Conservation (phyloP, 2,113 vertebrate genomes). For the Otus sunia region DNA sequence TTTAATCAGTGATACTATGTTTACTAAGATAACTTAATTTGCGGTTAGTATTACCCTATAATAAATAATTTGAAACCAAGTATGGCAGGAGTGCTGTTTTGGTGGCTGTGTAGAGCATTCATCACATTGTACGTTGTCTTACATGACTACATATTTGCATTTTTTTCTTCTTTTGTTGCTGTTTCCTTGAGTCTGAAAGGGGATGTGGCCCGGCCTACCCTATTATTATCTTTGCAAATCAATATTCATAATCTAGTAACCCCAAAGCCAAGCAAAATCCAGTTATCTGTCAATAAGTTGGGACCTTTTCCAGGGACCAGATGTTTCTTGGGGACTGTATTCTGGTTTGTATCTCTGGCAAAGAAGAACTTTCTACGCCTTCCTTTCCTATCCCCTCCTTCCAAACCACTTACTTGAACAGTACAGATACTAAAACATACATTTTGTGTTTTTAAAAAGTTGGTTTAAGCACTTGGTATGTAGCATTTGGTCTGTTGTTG, state of each 20-base stretch:
- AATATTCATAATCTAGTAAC: slow-evolving; percentile 56
- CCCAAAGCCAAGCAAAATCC: slow-evolving; percentile 52
- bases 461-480: not conserved
- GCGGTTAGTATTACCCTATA: not conserved
- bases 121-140: not conserved
- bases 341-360: slow-evolving; percentile 28
- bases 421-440: not conserved
- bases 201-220: slow-evolving; percentile 38
- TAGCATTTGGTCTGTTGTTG: not conserved
- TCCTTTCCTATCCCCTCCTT: not conserved
- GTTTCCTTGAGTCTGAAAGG: slow-evolving; percentile 55
- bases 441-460: not conserved
- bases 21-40: slow-evolving; percentile 25
- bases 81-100: not conserved
- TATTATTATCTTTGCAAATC: slow-evolving; percentile 72
- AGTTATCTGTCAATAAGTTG: slow-evolving; percentile 48
- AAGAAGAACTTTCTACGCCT: slow-evolving; percentile 13
- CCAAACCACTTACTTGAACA: slow-evolving; percentile 1
- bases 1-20: slow-evolving; percentile 5
- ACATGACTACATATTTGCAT: not conserved
- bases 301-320: slow-evolving; percentile 60
- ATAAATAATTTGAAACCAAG: not conserved
- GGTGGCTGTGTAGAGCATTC: not conserved
- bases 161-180: slow-evolving; percentile 16
- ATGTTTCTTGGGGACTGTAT: slow-evolving; percentile 27